phyloP scores from a whole-genome alignment of 2,113 vertebrate genomes.

The Trachemys scripta region DNA sequence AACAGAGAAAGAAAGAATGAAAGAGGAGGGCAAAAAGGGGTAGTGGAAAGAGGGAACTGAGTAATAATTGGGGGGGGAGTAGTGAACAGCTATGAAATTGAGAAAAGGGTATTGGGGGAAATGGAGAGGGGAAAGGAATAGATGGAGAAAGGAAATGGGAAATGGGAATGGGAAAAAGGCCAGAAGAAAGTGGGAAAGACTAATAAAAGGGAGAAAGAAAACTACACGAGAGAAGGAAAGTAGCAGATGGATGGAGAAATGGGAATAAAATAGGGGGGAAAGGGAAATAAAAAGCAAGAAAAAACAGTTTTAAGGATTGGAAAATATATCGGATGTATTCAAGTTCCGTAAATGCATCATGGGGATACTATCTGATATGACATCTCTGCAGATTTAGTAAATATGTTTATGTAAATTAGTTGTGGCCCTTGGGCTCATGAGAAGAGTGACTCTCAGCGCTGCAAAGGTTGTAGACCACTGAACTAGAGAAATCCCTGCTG shows the following conservation, averaged over 20 bases:
- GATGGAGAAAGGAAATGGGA: too few relatives aligned
- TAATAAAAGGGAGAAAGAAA: neutral
- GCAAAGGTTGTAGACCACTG: neutral
- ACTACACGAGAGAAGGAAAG: too few relatives aligned
- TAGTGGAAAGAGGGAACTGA: too few relatives aligned
- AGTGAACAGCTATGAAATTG: neutral
- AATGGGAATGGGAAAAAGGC: neutral
- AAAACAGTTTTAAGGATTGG: neutral
- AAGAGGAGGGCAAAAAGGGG: neutral
- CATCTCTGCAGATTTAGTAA: neutral
- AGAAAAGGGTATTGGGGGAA: neutral
- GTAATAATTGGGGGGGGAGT: too few relatives aligned
- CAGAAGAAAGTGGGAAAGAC: neutral
- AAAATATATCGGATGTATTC: neutral
- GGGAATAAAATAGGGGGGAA: neutral
- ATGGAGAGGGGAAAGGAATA: neutral
- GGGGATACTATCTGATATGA: neutral
- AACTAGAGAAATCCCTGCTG: neutral
- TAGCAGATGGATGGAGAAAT: too few relatives aligned
- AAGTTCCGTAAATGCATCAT: neutral
- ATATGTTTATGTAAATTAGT: neutral
- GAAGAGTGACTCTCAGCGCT: neutral
- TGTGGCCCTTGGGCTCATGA: neutral
- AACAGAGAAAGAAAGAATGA: too few relatives aligned
- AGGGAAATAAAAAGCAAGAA: neutral